Percentiles rank a stretch among this genome's conserved stretches.
These are phyloP conservation scores for Drosophila ustulata DNA, from an alignment of 2,888 invertebrate genomes.

Conservation along the genomic window DNA sequence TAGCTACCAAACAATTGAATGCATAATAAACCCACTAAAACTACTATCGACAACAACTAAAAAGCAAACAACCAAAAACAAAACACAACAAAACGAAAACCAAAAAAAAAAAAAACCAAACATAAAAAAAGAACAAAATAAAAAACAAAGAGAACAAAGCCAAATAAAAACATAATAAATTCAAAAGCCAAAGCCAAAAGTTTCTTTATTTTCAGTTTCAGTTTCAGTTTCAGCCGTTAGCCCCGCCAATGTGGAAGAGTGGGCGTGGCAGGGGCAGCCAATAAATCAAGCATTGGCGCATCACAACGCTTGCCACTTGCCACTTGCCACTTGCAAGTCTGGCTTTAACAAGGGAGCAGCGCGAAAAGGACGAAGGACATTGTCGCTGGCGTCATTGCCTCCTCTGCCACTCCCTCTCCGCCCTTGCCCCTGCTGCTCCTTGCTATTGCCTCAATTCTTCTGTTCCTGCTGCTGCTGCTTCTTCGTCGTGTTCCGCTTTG, in stretches of 20 bases:
- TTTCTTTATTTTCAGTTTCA: constrained; percentile 49
- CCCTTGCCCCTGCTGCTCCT: not conserved
- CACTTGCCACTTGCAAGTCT: constrained; percentile 29
- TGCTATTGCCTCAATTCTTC: constrained; percentile 13
- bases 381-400: constrained; percentile 54
- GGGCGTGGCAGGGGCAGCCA: constrained; percentile 52
- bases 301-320: constrained; percentile 46
- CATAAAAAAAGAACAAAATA: constrained; percentile 3
- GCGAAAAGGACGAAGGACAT: constrained; percentile 29
- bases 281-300: constrained; percentile 77
- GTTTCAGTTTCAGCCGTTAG: not conserved
- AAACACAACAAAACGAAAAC: constrained; percentile 9
- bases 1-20: constrained; percentile 54
- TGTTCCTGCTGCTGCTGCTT: constrained; percentile 6
- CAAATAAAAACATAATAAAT: constrained; percentile 73
- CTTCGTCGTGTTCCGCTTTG: constrained; percentile 65
- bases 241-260: constrained; percentile 26
- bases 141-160: constrained; percentile 27
- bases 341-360: constrained; percentile 31
- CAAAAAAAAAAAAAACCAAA: constrained; percentile 17
- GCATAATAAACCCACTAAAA: constrained; percentile 65
- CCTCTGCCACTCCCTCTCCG: constrained; percentile 14
- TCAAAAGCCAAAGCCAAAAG: constrained; percentile 73
- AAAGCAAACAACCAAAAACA: constrained; percentile 15
- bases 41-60: constrained; percentile 61